Evolutionary conservation across 2,797 vertebrate species (phyloP), one percentile per base, ranked within the genome.

Genomic region (Chaetophractus vellerosus): DNA sequence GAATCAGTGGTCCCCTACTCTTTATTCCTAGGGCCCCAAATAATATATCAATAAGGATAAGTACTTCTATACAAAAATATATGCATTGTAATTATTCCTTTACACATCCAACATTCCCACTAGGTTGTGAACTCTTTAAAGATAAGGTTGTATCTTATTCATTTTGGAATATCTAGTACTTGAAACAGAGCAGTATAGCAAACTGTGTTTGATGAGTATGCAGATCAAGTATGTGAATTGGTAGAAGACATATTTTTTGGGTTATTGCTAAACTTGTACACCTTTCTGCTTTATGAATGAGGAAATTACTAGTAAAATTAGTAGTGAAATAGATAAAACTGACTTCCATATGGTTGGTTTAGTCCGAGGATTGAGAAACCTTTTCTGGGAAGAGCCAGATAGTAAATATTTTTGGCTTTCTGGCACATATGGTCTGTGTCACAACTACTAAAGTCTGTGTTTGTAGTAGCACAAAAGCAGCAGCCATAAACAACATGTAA

Each of bases 101-200:
- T 31, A 3, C 0, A 0, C 0, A 1, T 3, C 16, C 16, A 0
- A 1, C 9, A 0, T 9, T 14, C 24, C 41, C 31, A 3, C 8
- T 0, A 5, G 21, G 16, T 4, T 10, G 1, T 31, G 19, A 14
- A 48, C 23, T 24, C 57, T 26, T 15, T 28, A 23, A 21, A 11
- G 19, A 8, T 48, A 11, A 55, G 45, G 4, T 2, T 6, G 0
- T 1, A 23, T 50, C 2, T 26, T 12, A 18, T 33, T 76, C 41
- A 0, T 10, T 12, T 63, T 3, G 55, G 61, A 31, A 33, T 12
- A 38, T 33, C 16, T 26, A 0, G 14, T 9, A 28, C 28, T 52
- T 55, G 38, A 36, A 0, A 3, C 18, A n/a, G 15, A 52, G 59
- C 21, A 55, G 0, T 6, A 1, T 1, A 12, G 31, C 33, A 7